Evolutionary conservation across 53 echinoderm and acorn worm genomes (phyloP), one percentile per base, ranked within the genome.

Genomic region (Crossaster papposus): DNA sequence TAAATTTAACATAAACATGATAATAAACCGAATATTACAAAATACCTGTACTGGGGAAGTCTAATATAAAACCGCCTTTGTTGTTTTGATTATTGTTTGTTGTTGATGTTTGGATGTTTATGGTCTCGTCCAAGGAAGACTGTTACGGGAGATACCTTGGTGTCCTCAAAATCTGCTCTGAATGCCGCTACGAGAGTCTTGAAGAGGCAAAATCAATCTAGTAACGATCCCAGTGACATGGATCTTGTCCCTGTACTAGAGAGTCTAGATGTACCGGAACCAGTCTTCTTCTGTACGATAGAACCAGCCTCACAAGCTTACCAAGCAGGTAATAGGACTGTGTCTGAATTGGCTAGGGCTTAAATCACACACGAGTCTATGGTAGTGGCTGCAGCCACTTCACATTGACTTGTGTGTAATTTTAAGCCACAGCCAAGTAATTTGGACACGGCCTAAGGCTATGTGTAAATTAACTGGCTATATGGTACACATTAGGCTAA

Each of bases 201-300:
- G 73, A 90, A 70, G 34, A 72, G 80, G 29, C 89, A 89, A 13
- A 31, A 54, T 23, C 70, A 90, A 79, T 78, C 91, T 23, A 26
- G 29, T 38, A 64, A 54, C 18, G 79, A 83, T 34, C 74, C 89
- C 5, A 35, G 64, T 12, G 24, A 44, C 30, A 33, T 24, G 22
- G 51, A 71, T 36, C 31, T 32, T 17, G 52, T 91, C 7, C 94
- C 97, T 14, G 86, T 99, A 63, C 71, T 99, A 0, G 96, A 91
- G 15, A 92, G 94, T 30, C 73, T 99, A 22, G 89, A 95, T 38
- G 73, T 96, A n/a, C 96, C 99, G 13, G 90, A 93, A 64, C 96
- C 99, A 7, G 96, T 96, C 51, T 96, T 98, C 92, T 98, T 96
- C 88, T 98, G 99, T 86, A 98, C 99, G 24, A 95, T 98, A 81